Evolutionary conservation across 2,888 invertebrate species (phyloP), one percentile per base, ranked within the genome.

Genomic region (Drosophila quinaria): DNA sequence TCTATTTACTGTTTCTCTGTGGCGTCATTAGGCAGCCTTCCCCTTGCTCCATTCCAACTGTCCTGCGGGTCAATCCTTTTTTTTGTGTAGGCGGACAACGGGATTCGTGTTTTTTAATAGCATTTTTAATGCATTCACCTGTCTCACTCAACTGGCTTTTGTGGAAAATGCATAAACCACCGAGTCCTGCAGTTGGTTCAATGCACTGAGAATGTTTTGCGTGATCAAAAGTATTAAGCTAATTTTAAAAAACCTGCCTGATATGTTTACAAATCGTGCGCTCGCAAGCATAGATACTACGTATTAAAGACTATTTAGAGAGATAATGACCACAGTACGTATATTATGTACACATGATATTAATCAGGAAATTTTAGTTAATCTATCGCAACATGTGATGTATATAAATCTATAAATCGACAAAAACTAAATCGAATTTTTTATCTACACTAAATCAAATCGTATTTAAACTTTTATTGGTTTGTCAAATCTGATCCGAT

Each of bases 51-150:
- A 31, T 41, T 33, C 2, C n/a, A n/a, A 29, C 60, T 55, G 61
- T 19, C 70, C 39, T 58, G 15, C 33, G 17, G 35, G 25, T 51
- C 11, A 52, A 25, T 25, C 33, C 31, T 11, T 4, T 22, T 50
- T 25, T 61, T 31, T 51, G 31, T 17, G 22, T 17, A 17, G 29
- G 29, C 42, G 13, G 69, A 25, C 74, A 63, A 41, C 17, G 25
- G 37, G 29, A 55, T 44, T 31, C 35, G 46, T 44, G 67, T 60
- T 46, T 42, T 60, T 52, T 62, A 74, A 70, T 74, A 63, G 63
- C 52, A 65, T 60, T 62, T 64, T 62, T 63, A 74, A 85, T 88
- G 88, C 87, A 71, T 64, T 72, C 56, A 60, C 51, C 70, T 81
- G 80, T 76, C 90, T 65, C 56, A 60, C 37, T 25, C 60, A 52